These are phyloP conservation scores for Dinocampus coccinellae DNA, from an alignment of 2,888 invertebrate genomes.

Conservation along the genomic window DNA sequence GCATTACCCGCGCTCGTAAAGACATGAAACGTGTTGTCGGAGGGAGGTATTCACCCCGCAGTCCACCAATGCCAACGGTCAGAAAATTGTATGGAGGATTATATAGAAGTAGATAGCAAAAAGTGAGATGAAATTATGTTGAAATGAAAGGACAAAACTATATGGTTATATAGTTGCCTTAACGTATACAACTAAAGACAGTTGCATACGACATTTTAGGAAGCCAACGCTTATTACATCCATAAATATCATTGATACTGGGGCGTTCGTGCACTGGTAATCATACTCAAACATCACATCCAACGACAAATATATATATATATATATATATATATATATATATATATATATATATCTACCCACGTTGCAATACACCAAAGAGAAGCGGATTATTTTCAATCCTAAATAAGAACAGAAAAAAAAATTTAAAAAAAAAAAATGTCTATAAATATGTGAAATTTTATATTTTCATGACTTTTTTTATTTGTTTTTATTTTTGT, in stretches of 20 bases:
- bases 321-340: no score
- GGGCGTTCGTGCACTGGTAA: slow-evolving; percentile 32
- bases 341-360: no score
- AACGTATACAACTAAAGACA: background rate
- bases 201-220: slow-evolving; percentile 33
- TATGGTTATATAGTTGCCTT: background rate
- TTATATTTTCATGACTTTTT: no score
- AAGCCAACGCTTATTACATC: slow-evolving; percentile 35
- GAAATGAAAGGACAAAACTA: background rate
- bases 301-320: slow-evolving; percentile 23
- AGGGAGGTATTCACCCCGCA: slow-evolving; percentile 45
- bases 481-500: no score
- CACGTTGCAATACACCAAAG: slow-evolving; percentile 2
- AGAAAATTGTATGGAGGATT: background rate
- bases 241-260: slow-evolving; percentile 46
- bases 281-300: slow-evolving; percentile 24
- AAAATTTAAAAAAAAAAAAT: background rate
- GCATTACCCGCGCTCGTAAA: slow-evolving; percentile 62
- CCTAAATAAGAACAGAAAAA: background rate
- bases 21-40: slow-evolving; percentile 60
- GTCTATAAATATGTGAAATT: no score
- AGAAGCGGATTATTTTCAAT: background rate
- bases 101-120: no score
- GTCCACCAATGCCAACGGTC: background rate
- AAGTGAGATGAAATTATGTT: background rate